Evolutionary conservation across 2,888 invertebrate species (phyloP).

Genomic region (Panzeria rudis): DNA sequence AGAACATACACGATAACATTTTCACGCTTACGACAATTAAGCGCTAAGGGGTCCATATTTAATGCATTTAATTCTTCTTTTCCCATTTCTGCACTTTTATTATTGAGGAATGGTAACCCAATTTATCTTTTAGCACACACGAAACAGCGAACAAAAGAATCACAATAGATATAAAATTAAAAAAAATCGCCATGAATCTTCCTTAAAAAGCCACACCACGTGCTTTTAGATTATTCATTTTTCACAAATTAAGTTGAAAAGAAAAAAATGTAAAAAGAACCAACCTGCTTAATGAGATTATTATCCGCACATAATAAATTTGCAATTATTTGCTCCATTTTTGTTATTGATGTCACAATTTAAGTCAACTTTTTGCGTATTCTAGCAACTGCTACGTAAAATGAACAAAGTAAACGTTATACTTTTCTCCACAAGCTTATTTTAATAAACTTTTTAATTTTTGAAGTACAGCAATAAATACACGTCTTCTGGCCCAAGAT

Average conservation of each 20-base stretch:
- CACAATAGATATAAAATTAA: constrained; percentile 23
- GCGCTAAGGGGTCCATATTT: not conserved
- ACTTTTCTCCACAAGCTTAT: constrained; percentile 27
- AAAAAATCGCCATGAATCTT: constrained; percentile 27
- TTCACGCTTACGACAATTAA: too few relatives aligned
- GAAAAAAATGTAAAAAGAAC: constrained; percentile 38
- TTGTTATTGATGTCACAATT: constrained; percentile 21
- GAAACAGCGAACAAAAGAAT: constrained; percentile 4
- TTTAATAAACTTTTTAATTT: constrained; percentile 5
- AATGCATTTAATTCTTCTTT: not conserved
- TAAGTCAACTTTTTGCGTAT: not conserved
- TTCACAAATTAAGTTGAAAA: not conserved
- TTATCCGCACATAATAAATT: constrained; percentile 87
- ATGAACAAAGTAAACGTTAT: constrained; percentile 1
- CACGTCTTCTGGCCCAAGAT: constrained; percentile 43
- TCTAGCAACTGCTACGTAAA: not conserved
- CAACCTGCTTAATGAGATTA: constrained; percentile 86
- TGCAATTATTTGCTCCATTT: constrained; percentile 86
- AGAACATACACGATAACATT: too few relatives aligned
- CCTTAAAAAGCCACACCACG: constrained; percentile 43
- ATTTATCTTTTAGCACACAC: not conserved
- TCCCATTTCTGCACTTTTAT: not conserved
- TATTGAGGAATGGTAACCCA: not conserved
- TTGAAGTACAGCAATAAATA: constrained; percentile 25
- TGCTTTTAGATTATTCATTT: constrained; percentile 34